Evolutionary conservation across 2,888 invertebrate genomes (phyloP), one percentile per base, ranked within the genome.

Genomic region (Erebia epiphron): DNA sequence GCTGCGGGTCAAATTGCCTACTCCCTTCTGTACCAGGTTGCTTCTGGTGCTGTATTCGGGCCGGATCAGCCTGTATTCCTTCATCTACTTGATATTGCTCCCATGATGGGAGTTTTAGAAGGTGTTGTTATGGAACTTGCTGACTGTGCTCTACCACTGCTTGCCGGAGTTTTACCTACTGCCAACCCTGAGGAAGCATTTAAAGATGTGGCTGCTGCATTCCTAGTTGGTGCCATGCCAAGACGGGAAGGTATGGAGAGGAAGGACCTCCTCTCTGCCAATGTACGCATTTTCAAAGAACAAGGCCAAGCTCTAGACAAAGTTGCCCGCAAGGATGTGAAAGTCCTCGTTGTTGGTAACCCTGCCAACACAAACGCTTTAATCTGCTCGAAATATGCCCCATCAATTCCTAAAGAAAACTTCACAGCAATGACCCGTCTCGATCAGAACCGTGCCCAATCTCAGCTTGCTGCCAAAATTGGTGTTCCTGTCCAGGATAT

Each of bases 1-100:
- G 99, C 99, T 79, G 99, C 99, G 73, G 99, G 99, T 18, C 99
- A 99, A 93, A 99, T 99, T 79, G 99, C 98, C 73, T 99, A 99
- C 90, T 99, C 99, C 2, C 93, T 99, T 60, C 94, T 99, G 14
- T 98, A 98, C 86, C 97, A 98, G 93, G 95, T 99, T 78, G 98
- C 98, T 14, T 98, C 98, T 81, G 99, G 99, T 73, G 97, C 98
- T 86, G 98, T 99, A 0, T 99, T 99, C 88, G 99, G 99, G 46
- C 94, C 95, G 65, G 94, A 97, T 62, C 98, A 98, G 90, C 96
- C 97, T 0, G 94, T 99, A 35, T 96, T 96, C 83, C 94, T 99
- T 62, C 97, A 98, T 84, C 95, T 99, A 76, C 94, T 99, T 79
- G 99, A 99, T 93, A 99, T 99, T 82, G 96, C 97, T 70, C 97